Evolutionary conservation across 2,888 invertebrate genomes (phyloP), one percentile per base, ranked within the genome.

Genomic region (Drosophila sordidula): DNA sequence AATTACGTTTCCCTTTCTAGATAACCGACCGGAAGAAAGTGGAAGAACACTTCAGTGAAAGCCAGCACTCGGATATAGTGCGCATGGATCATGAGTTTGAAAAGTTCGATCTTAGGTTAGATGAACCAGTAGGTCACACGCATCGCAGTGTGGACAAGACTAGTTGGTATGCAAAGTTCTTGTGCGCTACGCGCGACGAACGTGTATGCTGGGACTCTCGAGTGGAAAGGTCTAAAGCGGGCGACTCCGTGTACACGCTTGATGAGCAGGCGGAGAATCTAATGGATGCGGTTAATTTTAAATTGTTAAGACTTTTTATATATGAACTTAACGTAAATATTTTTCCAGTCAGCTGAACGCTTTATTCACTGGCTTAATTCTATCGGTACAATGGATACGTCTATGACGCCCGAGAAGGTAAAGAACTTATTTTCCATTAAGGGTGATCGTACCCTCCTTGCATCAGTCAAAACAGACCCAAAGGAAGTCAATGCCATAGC

Each of bases 221-320:
- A 0, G 65, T 86, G 0, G 92, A 91, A 75, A 81, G 91, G 9
- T 90, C 92, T 12, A 78, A 90, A 45, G 67, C 67, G 5, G 70
- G 62, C 12, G 77, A 66, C n/a, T 39, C 57, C 0, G 36, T 54
- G 1, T 70, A 70, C 9, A 86, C 77, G 0, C 63, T 92, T 0
- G 92, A 91, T 29, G 92, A 92, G 39, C 92, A 92, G 58, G 92
- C 92, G 0, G 92, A 92, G 51, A 83, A 90, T 41, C 69, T 92
- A 0, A 92, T 92, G 91, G 92, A 92, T 73, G 88, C 91, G 32
- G 92, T 92, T 56, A 79, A 87, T 74, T n/a, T 9, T 6, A 14
- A 34, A 4, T 2, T n/a, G 1, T 14, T 6, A 6, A 22, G 6
- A 8, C 2, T 6, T 1, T 5, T 6, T 22, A 12, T 2, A 4